phyloP scores from a whole-genome alignment of 2,797 vertebrate genomes.

The Corythornis leucogaster region DNA sequence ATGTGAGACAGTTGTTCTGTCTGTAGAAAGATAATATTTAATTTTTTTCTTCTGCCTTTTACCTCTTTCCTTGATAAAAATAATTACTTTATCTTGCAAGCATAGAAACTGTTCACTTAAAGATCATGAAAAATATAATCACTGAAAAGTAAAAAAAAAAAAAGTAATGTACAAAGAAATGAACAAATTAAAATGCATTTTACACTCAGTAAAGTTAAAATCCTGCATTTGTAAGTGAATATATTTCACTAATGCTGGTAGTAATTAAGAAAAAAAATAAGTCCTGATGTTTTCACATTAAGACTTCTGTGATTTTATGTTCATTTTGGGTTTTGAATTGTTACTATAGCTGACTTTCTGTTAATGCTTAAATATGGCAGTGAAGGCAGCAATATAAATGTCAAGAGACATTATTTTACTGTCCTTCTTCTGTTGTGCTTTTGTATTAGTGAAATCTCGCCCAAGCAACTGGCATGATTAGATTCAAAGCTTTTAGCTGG shows the following conservation, averaged over 20 bases:
- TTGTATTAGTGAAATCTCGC: neutral
- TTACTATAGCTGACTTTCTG: neutral
- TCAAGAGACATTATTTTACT: neutral
- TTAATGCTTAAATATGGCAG: neutral
- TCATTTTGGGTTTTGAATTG: neutral
- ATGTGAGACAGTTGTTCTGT: neutral
- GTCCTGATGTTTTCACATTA: neutral
- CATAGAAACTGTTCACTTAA: neutral
- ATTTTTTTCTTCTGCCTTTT: conserved; percentile 15
- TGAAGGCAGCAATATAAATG: neutral
- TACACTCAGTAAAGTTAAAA: neutral
- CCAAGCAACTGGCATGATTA: neutral
- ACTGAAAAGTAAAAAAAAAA: neutral
- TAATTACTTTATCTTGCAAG: conserved; percentile 10
- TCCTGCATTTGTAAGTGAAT: neutral
- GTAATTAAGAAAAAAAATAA: conserved; percentile 2
- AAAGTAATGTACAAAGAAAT: neutral
- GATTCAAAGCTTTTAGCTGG: neutral
- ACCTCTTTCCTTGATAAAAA: conserved; percentile 33
- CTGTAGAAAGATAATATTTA: conserved; percentile 1
- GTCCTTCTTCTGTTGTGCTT: neutral
- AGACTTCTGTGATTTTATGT: neutral
- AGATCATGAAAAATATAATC: neutral
- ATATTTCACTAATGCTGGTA: neutral
- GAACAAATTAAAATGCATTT: neutral